A percentile compares a stretch with the other conserved stretches of the same genome.
Evolutionary conservation across 2,113 vertebrate genomes (phyloP).

Genomic region (Sapajus apella): DNA sequence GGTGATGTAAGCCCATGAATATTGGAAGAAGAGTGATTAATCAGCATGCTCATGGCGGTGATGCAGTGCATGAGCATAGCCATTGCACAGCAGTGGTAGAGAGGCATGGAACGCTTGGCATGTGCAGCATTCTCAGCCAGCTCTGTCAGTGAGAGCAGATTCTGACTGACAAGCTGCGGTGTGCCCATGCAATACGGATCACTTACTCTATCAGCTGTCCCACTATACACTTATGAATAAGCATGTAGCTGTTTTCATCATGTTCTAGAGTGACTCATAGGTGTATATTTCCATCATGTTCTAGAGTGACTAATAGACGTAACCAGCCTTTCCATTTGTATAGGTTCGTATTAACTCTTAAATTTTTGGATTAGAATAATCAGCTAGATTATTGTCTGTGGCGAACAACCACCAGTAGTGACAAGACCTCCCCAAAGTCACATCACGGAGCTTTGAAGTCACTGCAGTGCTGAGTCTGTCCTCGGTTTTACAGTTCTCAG

Average conservation of each 20-base stretch:
- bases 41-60: background rate
- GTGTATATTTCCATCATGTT: background rate
- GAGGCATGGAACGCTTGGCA: background rate
- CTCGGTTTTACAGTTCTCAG: background rate
- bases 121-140: background rate
- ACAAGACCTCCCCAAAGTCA: background rate
- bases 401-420: background rate
- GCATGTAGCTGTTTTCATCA: background rate
- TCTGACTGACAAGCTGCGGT: background rate
- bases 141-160: background rate
- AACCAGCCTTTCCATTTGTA: background rate
- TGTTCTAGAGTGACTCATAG: background rate
- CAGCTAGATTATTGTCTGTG: background rate
- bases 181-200: background rate
- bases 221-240: background rate
- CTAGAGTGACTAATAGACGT: background rate
- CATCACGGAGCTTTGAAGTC: background rate
- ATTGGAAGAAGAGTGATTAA: background rate
- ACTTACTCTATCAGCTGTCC: background rate
- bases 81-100: background rate
- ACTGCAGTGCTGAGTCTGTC: background rate
- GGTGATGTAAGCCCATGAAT: background rate
- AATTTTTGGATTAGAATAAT: background rate
- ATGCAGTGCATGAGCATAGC: accelerated
- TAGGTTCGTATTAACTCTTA: background rate